Evolutionary conservation across 2,113 vertebrate species (phyloP).

Genomic region (Athene cunicularia): DNA sequence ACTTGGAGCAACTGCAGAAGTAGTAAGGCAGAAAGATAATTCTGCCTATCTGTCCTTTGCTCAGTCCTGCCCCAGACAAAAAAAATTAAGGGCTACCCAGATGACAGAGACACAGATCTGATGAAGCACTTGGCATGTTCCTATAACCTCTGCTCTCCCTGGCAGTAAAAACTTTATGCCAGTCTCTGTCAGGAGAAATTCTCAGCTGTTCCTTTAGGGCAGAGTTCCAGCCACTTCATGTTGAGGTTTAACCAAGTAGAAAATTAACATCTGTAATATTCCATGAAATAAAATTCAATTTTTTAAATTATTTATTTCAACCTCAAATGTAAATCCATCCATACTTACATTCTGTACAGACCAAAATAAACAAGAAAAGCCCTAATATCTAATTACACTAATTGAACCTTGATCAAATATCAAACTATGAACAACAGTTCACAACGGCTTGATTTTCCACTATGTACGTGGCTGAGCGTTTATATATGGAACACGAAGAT

Average conservation of each 20-base stretch:
- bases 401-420: not conserved
- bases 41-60: not conserved
- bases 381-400: not conserved
- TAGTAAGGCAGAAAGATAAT: not conserved
- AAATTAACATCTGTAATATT: conserved; percentile 37
- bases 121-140: not conserved
- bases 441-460: not conserved
- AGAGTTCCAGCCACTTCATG: conserved; percentile 28
- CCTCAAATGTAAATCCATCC: not conserved
- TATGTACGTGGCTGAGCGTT: not conserved
- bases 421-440: not conserved
- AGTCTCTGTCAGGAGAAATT: not conserved
- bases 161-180: not conserved
- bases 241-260: conserved; percentile 7
- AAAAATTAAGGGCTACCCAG: not conserved
- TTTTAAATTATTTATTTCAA: not conserved
- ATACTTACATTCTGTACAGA: not conserved
- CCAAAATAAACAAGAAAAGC: not conserved
- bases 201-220: conserved; percentile 14
- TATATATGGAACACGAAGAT: not conserved
- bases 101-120: not conserved
- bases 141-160: not conserved
- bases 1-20: not conserved
- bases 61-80: not conserved
- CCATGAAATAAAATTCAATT: not conserved